Conservation (phyloP, 2,888 invertebrate genomes). For the Atethmia centrago region DNA sequence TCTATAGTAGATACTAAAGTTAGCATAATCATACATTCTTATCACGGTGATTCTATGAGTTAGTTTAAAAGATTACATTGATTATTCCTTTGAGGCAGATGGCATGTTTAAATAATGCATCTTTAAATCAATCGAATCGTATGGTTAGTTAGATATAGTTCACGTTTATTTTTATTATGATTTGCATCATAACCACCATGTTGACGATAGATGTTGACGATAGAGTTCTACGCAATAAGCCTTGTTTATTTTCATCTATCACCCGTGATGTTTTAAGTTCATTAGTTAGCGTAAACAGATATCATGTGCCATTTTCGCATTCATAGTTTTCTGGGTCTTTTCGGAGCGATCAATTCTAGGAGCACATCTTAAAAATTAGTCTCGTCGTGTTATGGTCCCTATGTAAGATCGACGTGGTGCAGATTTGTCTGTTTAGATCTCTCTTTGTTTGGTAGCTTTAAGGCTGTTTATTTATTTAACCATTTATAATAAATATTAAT, state of each 20-base stretch:
- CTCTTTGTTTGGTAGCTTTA: no score
- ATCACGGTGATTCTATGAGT: background rate
- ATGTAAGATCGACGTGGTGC: no score
- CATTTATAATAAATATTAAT: no score
- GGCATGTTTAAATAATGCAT: background rate
- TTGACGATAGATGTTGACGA: background rate
- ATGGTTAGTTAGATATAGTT: background rate
- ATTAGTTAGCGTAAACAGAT: background rate
- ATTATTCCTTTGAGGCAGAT: background rate
- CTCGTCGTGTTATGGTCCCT: no score
- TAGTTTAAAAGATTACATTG: background rate
- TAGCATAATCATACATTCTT: background rate
- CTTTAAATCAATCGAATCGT: background rate
- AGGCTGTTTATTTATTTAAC: no score
- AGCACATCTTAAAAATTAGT: no score
- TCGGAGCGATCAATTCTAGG: no score
- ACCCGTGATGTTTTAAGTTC: background rate
- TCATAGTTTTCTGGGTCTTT: background rate
- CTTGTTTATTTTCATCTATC: constrained; percentile 10
- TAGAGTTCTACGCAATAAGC: constrained; percentile 1
- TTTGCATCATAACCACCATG: background rate
- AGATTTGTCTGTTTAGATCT: no score
- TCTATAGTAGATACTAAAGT: background rate
- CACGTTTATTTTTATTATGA: background rate
- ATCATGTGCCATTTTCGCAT: background rate